A percentile compares a stretch with the other conserved stretches of the same genome.
Conservation (phyloP, 92 coral and sea anemone genomes). For the Umimayanthus chanpuru region DNA sequence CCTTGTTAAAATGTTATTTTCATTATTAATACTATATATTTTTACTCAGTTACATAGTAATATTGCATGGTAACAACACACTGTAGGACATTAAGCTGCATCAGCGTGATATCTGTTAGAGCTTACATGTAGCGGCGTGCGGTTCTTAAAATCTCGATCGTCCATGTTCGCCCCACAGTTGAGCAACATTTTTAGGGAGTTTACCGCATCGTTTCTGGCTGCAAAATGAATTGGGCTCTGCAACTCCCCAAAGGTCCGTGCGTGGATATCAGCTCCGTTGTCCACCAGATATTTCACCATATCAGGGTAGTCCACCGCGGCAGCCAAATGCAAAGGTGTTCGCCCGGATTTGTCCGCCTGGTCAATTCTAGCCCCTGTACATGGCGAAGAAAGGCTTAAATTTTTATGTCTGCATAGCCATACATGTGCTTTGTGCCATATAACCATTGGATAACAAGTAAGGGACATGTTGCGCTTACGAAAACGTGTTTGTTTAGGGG, state of each 20-base stretch:
- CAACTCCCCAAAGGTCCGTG: constrained; percentile 76
- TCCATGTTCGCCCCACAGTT: constrained; percentile 86
- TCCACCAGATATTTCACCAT: constrained; percentile 90
- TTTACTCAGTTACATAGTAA: background rate
- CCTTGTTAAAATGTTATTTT: no score
- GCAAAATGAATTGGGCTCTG: constrained; percentile 96
- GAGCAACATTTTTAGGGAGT: constrained; percentile 82
- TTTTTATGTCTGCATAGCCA: no score
- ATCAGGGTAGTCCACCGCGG: constrained; percentile 96
- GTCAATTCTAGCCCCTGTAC: constrained; percentile 77
- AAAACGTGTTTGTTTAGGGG: no score
- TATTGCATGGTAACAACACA: background rate
- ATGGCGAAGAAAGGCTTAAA: no score
- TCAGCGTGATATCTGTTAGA: no score
- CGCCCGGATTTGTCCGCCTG: constrained; percentile 91
- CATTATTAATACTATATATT: no score
- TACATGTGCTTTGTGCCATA: no score
- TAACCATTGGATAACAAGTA: no score
- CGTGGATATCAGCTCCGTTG: constrained; percentile 82
- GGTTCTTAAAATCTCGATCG: constrained; percentile 81
- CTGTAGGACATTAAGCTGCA: no score
- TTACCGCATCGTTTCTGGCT: constrained; percentile 88
- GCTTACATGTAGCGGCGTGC: constrained; percentile 89
- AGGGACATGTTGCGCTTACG: no score
- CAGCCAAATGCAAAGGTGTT: constrained; percentile 91